Evolutionary conservation across 2,797 vertebrate species (phyloP).

Genomic region (Acanthiza pusilla): DNA sequence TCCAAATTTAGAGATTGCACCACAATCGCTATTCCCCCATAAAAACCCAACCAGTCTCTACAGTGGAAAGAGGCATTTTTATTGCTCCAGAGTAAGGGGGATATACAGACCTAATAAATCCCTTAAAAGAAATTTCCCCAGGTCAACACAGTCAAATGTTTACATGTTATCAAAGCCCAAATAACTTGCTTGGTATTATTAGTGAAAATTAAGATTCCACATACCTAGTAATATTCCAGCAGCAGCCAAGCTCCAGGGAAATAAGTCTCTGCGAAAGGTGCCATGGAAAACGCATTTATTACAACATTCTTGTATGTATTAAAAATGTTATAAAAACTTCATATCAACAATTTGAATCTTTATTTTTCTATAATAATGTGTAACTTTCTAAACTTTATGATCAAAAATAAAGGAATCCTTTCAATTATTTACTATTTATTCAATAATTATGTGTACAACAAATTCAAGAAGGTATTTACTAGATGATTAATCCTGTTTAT

Average conservation of each 20-base stretch:
- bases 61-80: neutral
- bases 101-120: neutral
- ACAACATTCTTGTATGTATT: neutral
- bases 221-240: neutral
- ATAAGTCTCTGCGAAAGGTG: neutral
- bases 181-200: neutral
- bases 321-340: neutral
- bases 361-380: neutral
- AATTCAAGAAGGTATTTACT: neutral
- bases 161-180: neutral
- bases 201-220: neutral
- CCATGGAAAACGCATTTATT: neutral
- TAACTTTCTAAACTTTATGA: neutral
- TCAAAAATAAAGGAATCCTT: neutral
- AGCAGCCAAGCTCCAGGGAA: neutral
- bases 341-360: neutral
- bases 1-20: rapidly evolving
- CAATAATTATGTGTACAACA: neutral
- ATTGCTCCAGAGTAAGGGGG: neutral
- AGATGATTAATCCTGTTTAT: neutral
- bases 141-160: neutral
- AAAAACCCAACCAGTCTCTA: neutral
- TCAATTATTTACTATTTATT: neutral
- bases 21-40: neutral
- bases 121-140: neutral